Base-by-base conservation (phyloP, 2,888 invertebrate species). In the Leptopterna dolabrata region DNA sequence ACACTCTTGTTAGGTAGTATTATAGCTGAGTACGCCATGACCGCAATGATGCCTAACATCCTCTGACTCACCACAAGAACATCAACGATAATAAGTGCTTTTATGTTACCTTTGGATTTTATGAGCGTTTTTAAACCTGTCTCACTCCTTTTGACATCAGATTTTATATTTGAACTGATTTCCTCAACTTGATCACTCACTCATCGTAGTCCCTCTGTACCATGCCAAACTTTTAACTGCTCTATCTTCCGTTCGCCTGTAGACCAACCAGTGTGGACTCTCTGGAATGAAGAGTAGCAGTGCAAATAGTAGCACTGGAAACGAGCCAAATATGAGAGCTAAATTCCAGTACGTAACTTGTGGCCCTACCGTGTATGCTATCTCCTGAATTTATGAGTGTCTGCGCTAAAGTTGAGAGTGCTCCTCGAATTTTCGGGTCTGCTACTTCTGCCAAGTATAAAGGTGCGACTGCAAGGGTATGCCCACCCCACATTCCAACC, bases 361-460 rank as follows among this genome's bases (percentile, higher is more conserved):
- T 3, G 94, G 93, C 24, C 94, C 94, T 90, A 94, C 93, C 90
- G 93, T 92, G 91, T 94, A 94, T 89, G 94, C 93, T 90, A 91
- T 94, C 93, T 89, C 95, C 95, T 90, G 93, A 91, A 7, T 90
- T 93, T 90, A 92, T 92, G 90, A 93, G 93, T 91, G 94, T 93
- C 90, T 93, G 93, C 92, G 93, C 93, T 89, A 94, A 91, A 24
- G 94, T 93, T 90, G 93, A 93, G 89, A 94, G 93, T 36, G 94
- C 93, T 13, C 95, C 94, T 83, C 95, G 92, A 83, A 94, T 92
- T 63, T 84, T 82, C 13, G 89, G 88, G n/a, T 88, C 88, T 1
- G 89, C 78, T 27, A 97, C 95, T 92, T 98, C 97, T 55, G 96
- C 96, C 88, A 97, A 94, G 92, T 97, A 98, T 94, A 97, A 96